Percentiles rank a stretch among this genome's conserved stretches.
Evolutionary conservation across 1,140 invertebrate species (phyloP).

Genomic region (Wasmannia auropunctata): DNA sequence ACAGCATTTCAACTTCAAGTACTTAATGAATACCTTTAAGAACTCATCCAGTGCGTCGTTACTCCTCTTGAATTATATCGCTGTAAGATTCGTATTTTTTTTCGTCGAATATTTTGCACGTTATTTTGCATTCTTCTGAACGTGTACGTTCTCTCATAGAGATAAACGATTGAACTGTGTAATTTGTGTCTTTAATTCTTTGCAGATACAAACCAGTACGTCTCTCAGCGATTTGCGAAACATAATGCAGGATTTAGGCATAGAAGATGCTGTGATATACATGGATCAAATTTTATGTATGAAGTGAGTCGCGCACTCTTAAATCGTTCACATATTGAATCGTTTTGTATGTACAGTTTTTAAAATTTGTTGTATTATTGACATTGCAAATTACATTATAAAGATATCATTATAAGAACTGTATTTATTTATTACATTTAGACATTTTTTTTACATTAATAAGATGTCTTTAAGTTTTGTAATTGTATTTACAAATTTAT

Average conservation of each 20-base stretch:
- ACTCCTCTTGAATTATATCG: conserved; percentile 71
- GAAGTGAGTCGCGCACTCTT: not conserved
- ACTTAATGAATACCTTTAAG: conserved; percentile 70
- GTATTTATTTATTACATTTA: not conserved
- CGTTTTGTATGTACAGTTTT: not conserved
- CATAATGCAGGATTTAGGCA: conserved; percentile 61
- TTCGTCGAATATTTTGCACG: not conserved
- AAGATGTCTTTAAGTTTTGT: not conserved
- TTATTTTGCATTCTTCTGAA: not conserved
- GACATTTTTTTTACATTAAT: not conserved
- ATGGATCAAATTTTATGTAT: conserved; percentile 34
- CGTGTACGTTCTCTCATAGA: not conserved
- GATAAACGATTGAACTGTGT: not conserved
- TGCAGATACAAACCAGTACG: conserved; percentile 47
- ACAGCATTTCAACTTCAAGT: conserved; percentile 77
- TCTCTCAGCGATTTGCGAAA: conserved; percentile 36
- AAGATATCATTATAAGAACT: not conserved
- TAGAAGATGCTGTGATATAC: conserved; percentile 52
- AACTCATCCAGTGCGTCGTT: conserved; percentile 67
- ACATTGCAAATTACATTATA: not conserved
- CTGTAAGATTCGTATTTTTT: conserved; percentile 66
- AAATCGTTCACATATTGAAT: not conserved
- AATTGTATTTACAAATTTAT: conserved; percentile 19
- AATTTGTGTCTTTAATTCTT: not conserved
- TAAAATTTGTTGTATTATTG: not conserved